Conservation (phyloP, 2,797 vertebrate genomes). For the Crypturellus tataupa region DNA sequence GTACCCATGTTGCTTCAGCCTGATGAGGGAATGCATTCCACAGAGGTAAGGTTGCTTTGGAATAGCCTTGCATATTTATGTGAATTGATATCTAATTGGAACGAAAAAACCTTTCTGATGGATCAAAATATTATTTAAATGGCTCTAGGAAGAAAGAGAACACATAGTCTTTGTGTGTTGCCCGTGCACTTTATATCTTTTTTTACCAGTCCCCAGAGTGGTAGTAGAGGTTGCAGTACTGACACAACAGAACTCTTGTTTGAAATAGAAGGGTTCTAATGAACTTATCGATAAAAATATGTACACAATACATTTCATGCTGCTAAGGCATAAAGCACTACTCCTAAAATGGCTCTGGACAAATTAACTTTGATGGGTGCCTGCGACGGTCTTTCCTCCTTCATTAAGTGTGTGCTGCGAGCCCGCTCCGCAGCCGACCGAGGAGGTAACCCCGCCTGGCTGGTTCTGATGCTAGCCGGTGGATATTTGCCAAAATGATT, state of each 20-base stretch:
- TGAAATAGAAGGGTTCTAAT: constrained; percentile 44
- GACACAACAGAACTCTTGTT: constrained; percentile 27
- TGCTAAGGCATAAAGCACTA: constrained; percentile 12
- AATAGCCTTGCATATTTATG: not conserved
- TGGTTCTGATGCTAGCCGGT: not conserved
- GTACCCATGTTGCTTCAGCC: constrained; percentile 41
- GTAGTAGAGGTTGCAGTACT: not conserved
- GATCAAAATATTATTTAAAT: constrained; percentile 23
- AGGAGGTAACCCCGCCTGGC: not conserved
- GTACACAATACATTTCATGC: constrained; percentile 31
- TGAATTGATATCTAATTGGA: constrained; percentile 31
- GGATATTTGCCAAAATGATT: constrained; percentile 65
- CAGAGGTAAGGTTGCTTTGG: constrained; percentile 64
- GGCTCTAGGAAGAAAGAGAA: not conserved
- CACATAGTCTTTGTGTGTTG: not conserved
- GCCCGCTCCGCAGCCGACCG: constrained; percentile 40
- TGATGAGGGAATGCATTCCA: constrained; percentile 48
- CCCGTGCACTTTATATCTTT: not conserved
- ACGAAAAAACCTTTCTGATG: constrained; percentile 13
- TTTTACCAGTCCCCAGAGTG: constrained; percentile 20
- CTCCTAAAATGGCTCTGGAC: not conserved
- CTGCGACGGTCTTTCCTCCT: constrained; percentile 35
- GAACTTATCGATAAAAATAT: constrained; percentile 56
- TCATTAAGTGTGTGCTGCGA: constrained; percentile 27
- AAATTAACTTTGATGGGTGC: constrained; percentile 72